These are phyloP conservation scores for Limnephilus rhombicus DNA, from an alignment of 2,888 invertebrate genomes.

Conservation along the genomic window DNA sequence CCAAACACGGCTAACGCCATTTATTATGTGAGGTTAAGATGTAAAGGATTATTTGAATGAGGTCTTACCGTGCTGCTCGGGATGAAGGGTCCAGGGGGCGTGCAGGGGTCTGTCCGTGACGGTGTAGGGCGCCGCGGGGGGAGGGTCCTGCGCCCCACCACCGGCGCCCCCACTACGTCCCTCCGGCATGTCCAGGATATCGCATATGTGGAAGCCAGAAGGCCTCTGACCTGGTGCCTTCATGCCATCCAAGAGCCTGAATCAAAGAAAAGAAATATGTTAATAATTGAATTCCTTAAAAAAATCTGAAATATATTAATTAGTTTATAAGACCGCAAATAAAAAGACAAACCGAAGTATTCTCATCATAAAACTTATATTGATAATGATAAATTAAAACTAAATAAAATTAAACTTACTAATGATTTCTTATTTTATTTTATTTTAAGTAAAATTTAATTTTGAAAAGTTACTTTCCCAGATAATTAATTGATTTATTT, in stretches of 20 bases:
- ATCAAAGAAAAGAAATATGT: background rate
- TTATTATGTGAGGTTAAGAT: background rate
- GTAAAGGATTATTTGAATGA: background rate
- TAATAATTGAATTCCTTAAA: no score
- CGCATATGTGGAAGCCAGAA: constrained; percentile 94
- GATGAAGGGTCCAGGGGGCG: constrained; percentile 72
- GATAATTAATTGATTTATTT: no score
- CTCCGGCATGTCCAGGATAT: constrained; percentile 93
- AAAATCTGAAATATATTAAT: no score
- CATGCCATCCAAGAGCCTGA: constrained; percentile 89
- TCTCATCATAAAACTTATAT: no score
- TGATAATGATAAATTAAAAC: no score
- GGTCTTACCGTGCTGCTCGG: constrained; percentile 68
- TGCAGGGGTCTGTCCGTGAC: constrained; percentile 61
- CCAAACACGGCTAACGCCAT: no score
- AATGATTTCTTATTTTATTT: no score
- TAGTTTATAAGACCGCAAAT: no score
- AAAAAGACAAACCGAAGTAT: no score
- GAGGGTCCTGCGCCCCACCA: constrained; percentile 70
- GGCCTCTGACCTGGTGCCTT: constrained; percentile 88
- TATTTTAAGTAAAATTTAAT: no score
- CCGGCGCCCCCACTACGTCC: constrained; percentile 73
- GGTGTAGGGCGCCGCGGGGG: constrained; percentile 65
- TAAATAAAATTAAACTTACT: no score
- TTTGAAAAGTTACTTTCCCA: no score